Conservation (phyloP, 2,888 invertebrate genomes). For the Chaitophorus viminalis region DNA sequence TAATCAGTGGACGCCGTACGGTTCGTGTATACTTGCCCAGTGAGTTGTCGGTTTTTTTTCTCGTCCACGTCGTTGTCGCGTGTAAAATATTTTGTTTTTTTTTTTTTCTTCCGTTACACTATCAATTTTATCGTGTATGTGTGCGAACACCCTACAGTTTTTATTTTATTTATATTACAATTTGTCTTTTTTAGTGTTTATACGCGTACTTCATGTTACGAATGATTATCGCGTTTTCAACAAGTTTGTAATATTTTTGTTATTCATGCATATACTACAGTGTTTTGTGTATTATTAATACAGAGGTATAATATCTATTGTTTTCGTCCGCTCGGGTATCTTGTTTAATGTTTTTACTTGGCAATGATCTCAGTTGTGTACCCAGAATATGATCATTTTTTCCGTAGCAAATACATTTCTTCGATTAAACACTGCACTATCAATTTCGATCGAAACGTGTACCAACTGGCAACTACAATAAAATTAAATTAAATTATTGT, state of each 20-base stretch:
- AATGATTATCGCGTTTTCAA: not conserved
- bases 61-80: not conserved
- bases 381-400: not conserved
- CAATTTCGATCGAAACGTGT: not conserved
- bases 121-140: not conserved
- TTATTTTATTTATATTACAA: no score
- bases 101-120: not conserved
- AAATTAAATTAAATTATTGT: not conserved
- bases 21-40: not conserved
- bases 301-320: not conserved
- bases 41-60: not conserved
- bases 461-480: not conserved
- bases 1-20: conserved; percentile 6
- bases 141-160: not conserved
- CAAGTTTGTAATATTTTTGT: not conserved
- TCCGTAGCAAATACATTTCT: not conserved
- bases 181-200: not conserved
- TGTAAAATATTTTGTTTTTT: not conserved
- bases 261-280: not conserved
- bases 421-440: not conserved
- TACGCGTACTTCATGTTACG: not conserved
- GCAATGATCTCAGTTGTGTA: not conserved
- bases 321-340: not conserved
- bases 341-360: not conserved
- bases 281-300: not conserved